phyloP scores from a whole-genome alignment of 2,888 invertebrate species.

The Ophion costatus region DNA sequence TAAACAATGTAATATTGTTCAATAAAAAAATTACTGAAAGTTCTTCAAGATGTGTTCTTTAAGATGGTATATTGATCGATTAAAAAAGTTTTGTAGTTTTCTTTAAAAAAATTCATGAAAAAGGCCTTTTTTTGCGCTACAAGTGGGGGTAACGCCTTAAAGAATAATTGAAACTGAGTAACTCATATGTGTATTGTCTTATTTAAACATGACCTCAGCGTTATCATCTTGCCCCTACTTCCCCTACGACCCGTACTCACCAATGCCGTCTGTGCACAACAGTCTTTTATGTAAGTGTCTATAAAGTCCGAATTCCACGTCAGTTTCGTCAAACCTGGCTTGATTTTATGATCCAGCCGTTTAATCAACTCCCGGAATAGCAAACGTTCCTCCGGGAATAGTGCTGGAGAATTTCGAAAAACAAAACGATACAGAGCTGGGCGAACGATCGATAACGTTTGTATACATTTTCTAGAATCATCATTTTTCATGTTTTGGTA shows the following conservation, averaged over 20 bases:
- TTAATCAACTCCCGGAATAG: conserved; percentile 91
- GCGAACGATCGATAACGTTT: background rate
- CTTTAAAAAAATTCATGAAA: no score
- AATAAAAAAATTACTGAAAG: no score
- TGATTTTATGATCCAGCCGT: conserved; percentile 87
- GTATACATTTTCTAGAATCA: background rate
- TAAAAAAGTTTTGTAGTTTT: no score
- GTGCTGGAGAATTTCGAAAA: conserved; percentile 82
- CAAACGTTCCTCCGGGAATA: conserved; percentile 90
- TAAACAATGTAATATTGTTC: no score
- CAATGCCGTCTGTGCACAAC: conserved; percentile 87
- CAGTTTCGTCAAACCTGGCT: conserved; percentile 89
- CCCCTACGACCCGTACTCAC: conserved; percentile 80
- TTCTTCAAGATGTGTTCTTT: no score
- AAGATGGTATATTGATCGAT: no score
- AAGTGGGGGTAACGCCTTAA: no score
- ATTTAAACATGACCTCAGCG: no score
- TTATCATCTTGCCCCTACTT: no score
- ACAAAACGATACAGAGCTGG: conserved; percentile 1
- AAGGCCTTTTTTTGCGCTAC: no score
- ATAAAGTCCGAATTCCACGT: conserved; percentile 91
- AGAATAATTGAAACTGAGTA: no score
- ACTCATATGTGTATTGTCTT: no score
- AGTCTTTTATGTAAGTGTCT: conserved; percentile 89
- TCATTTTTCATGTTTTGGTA: background rate